phyloP scores from a whole-genome alignment of 2,113 vertebrate genomes.

The Neolamprologus toae region DNA sequence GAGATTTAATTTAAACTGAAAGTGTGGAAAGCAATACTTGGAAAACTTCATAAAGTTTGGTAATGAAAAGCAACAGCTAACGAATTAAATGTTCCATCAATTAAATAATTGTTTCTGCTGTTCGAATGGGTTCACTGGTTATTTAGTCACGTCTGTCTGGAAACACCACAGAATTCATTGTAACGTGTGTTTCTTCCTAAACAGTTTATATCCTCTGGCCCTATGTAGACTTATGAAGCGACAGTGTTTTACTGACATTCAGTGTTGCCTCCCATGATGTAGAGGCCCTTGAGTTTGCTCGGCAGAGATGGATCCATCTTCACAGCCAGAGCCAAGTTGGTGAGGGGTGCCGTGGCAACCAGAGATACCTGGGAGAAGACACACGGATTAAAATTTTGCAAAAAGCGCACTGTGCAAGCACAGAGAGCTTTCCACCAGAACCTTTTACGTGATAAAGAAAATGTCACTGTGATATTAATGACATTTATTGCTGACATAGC shows the following conservation, averaged over 20 bases:
- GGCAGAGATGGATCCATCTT: conserved; percentile 74
- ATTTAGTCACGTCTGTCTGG: not conserved
- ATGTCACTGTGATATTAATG: not conserved
- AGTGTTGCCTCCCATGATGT: conserved; percentile 81
- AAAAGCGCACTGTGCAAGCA: not conserved
- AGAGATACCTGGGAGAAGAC: conserved; percentile 53
- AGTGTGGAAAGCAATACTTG: not conserved
- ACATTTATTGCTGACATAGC: not conserved
- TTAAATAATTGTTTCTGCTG: not conserved
- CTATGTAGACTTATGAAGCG: not conserved
- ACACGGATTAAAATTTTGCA: not conserved
- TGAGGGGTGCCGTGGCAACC: conserved; percentile 71
- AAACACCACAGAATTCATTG: not conserved
- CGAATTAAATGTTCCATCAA: not conserved
- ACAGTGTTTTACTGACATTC: conserved; percentile 57
- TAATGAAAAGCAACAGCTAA: not conserved
- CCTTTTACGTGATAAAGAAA: not conserved
- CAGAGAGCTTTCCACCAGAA: not conserved
- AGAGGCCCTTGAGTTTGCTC: conserved; percentile 67
- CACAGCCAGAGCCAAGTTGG: conserved; percentile 78
- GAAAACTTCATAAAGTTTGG: not conserved
- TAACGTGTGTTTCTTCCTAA: not conserved
- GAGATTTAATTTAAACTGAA: not conserved
- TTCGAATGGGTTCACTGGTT: not conserved
- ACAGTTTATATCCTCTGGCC: not conserved